Evolutionary conservation across 1,140 invertebrate genomes (phyloP).

Genomic region (Lucilia cuprina): DNA sequence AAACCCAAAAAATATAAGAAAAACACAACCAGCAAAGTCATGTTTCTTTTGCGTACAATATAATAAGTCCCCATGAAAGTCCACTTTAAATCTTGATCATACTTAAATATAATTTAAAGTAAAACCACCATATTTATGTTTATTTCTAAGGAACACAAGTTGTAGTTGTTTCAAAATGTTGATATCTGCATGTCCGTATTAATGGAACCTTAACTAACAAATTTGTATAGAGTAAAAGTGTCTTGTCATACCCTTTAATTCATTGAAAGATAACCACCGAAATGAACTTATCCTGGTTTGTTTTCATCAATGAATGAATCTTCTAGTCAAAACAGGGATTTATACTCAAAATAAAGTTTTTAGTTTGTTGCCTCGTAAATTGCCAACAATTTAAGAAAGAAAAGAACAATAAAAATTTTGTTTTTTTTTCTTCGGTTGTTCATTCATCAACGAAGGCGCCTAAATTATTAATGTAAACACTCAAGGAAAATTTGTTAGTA

Average conservation of each 20-base stretch:
- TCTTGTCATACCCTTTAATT: not conserved
- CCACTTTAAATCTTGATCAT: conserved; percentile 37
- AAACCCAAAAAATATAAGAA: not conserved
- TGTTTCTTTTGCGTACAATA: not conserved
- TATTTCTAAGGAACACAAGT: not conserved
- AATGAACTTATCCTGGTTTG: not conserved
- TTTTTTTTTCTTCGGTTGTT: not conserved
- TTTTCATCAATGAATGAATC: not conserved
- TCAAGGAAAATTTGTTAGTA: not conserved
- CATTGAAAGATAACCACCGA: not conserved
- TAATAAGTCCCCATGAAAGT: not conserved
- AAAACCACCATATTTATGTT: not conserved
- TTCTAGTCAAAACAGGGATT: conserved; percentile 15
- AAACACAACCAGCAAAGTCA: not conserved
- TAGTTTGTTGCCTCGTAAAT: not conserved
- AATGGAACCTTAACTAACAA: not conserved
- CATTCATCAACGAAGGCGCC: not conserved
- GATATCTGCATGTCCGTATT: not conserved
- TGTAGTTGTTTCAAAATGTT: not conserved
- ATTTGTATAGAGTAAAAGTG: not conserved
- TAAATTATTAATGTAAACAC: not conserved
- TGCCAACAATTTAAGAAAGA: not conserved
- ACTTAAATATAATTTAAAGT: conserved; percentile 36
- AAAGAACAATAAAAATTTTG: not conserved
- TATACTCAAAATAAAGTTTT: not conserved